Evolutionary conservation across 2,888 invertebrate genomes (phyloP).

Genomic region (Tiliacea citrago): DNA sequence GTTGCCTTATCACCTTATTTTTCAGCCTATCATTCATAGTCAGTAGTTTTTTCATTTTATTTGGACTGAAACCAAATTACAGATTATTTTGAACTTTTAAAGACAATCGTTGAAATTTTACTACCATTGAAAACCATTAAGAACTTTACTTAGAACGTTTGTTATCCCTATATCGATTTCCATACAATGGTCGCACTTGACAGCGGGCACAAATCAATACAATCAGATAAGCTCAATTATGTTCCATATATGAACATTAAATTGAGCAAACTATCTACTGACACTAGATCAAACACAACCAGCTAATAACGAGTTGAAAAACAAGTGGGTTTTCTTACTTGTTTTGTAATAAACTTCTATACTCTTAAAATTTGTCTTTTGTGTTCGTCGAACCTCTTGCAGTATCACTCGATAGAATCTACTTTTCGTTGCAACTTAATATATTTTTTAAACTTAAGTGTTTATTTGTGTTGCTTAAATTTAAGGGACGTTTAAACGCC

Average conservation of each 20-base stretch:
- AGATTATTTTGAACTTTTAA: not conserved
- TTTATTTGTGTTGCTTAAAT: not conserved
- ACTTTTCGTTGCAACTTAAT: not conserved
- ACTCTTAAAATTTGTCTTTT: not conserved
- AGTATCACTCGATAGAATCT: not conserved
- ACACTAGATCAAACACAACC: slow-evolving; percentile 1
- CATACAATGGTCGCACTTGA: slow-evolving; percentile 69
- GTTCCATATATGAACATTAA: slow-evolving; percentile 43
- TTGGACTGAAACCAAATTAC: not conserved
- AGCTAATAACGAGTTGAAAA: not conserved
- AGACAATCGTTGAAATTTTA: not conserved
- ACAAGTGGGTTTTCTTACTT: not conserved
- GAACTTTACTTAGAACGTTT: slow-evolving; percentile 8
- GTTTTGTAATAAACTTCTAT: not conserved
- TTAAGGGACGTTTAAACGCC: not conserved
- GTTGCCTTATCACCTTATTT: no score
- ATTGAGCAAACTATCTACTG: slow-evolving; percentile 28
- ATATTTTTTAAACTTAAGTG: not conserved
- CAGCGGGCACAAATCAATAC: slow-evolving; percentile 47
- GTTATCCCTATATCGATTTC: slow-evolving; percentile 42
- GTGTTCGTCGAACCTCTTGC: not conserved
- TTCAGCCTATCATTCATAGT: no score
- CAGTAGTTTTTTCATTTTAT: no score
- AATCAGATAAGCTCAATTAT: slow-evolving; percentile 49
- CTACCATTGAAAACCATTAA: slow-evolving; percentile 2